Conservation (phyloP, 2,797 vertebrate species). For the Picus viridis region DNA sequence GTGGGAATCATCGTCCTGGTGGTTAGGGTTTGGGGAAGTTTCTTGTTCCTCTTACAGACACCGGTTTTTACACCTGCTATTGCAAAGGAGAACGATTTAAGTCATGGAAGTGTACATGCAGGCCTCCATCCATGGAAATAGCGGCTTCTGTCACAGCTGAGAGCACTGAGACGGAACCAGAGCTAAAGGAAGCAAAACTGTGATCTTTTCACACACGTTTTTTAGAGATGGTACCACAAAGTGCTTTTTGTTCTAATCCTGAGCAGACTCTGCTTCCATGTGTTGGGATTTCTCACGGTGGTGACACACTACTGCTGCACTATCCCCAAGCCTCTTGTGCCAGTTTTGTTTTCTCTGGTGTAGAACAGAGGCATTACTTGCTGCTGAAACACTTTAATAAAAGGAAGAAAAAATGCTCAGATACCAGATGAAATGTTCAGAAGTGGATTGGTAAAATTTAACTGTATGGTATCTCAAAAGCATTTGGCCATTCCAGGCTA, state of each 20-base stretch:
- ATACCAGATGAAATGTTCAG: not conserved
- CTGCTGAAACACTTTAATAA: not conserved
- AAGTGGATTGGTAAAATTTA: not conserved
- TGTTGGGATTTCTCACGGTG: conserved; percentile 1
- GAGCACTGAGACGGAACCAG: not conserved
- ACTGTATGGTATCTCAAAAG: not conserved
- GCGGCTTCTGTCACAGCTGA: not conserved
- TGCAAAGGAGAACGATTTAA: not conserved
- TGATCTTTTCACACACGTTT: not conserved
- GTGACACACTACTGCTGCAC: not conserved
- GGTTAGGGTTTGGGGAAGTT: not conserved
- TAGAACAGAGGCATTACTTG: conserved; percentile 3
- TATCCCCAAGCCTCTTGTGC: conserved; percentile 63
- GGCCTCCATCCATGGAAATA: not conserved
- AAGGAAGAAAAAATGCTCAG: not conserved
- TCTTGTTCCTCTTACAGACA: fast-evolving
- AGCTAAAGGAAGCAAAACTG: not conserved
- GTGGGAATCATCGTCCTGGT: not conserved
- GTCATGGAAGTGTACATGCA: not conserved
- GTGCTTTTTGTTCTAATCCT: not conserved
- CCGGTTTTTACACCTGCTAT: not conserved
- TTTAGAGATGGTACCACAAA: not conserved
- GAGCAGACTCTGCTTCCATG: not conserved
- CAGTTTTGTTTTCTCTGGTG: conserved; percentile 46
- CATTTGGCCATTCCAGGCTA: not conserved